These are phyloP conservation scores for Cephalopterus ornatus DNA, from an alignment of 2,113 vertebrate species.

Conservation along the genomic window DNA sequence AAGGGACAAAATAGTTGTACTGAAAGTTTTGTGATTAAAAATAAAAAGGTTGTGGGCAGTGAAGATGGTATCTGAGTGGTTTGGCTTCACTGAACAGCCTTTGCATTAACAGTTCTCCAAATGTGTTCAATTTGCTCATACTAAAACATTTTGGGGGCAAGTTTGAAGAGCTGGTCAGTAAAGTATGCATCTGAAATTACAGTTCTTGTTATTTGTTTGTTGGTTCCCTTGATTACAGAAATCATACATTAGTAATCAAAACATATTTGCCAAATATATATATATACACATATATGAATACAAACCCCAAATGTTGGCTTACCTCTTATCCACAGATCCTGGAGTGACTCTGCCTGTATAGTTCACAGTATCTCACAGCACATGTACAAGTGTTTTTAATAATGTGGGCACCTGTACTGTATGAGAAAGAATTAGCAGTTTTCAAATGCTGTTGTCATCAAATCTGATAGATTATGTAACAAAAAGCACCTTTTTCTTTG, in stretches of 20 bases:
- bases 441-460: neutral
- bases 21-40: slow-evolving; percentile 14
- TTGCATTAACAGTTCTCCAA: neutral
- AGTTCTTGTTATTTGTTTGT: neutral
- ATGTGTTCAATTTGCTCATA: neutral
- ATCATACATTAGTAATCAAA: neutral
- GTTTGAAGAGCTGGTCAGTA: neutral
- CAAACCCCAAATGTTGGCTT: neutral
- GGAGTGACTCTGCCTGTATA: neutral
- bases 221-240: neutral
- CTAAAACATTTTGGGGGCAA: neutral
- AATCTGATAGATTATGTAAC: neutral
- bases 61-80: slow-evolving; percentile 15
- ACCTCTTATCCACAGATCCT: neutral
- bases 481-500: neutral
- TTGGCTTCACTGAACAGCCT: neutral
- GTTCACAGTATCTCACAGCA: neutral
- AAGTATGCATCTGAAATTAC: neutral
- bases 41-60: neutral
- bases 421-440: neutral
- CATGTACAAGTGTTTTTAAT: neutral
- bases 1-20: neutral
- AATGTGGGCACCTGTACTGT: neutral
- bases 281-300: neutral
- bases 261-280: neutral